A percentile compares a stretch with the other conserved stretches of the same genome.
These are phyloP conservation scores for Campylomormyrus tamandua DNA, from an alignment of 2,113 vertebrate species.

Conservation along the genomic window DNA sequence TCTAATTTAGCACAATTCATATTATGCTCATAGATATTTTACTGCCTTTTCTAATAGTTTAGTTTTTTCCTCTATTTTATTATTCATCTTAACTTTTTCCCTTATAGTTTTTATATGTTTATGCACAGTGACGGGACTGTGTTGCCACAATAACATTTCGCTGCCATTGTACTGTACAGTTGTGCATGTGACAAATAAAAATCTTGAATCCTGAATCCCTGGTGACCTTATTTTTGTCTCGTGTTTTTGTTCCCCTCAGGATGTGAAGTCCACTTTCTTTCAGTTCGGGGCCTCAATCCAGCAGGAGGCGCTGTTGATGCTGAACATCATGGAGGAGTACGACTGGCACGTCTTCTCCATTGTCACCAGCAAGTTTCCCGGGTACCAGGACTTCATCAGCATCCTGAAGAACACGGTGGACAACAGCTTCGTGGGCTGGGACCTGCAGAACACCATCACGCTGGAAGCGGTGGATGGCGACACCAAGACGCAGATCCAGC, in stretches of 20 bases:
- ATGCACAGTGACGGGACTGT: neutral
- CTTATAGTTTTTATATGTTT: neutral
- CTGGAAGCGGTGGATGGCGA: constrained; percentile 86
- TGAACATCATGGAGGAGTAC: constrained; percentile 98
- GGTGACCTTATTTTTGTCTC: neutral
- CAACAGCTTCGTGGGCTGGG: constrained; percentile 98
- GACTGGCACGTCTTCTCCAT: constrained; percentile 98
- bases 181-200: neutral
- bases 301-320: constrained; percentile 89
- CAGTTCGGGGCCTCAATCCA: constrained; percentile 98
- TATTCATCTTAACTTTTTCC: neutral
- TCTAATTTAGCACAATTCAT: neutral
- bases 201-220: neutral
- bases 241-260: constrained; percentile 55
- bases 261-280: constrained; percentile 91
- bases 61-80: neutral
- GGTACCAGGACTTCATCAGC: constrained; percentile 92
- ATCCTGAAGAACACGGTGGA: constrained; percentile 91
- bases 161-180: neutral
- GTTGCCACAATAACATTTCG: neutral
- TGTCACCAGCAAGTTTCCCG: constrained; percentile 92
- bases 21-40: neutral
- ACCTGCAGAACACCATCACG: constrained; percentile 85
- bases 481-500: constrained; percentile 80
- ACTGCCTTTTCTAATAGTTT: neutral